A percentile compares a stretch with the other conserved stretches of the same genome.
phyloP scores from a whole-genome alignment of 2,113 vertebrate genomes.

The Typhlomys cinereus region DNA sequence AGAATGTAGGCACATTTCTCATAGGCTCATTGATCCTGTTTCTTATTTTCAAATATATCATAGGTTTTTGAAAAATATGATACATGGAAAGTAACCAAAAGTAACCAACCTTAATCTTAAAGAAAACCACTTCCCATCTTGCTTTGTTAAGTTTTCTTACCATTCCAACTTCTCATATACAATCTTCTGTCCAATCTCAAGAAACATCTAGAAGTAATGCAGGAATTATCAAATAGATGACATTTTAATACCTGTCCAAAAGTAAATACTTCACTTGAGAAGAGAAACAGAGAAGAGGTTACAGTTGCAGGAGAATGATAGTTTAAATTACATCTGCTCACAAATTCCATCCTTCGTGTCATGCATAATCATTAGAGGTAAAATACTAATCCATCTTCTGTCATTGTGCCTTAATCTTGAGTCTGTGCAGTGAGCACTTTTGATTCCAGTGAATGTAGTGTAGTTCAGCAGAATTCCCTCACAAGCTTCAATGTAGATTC shows the following conservation, averaged over 20 bases:
- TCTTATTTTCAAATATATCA: background rate
- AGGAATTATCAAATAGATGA: slow-evolving; percentile 43
- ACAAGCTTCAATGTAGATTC: background rate
- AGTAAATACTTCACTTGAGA: slow-evolving; percentile 56
- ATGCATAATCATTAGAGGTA: background rate
- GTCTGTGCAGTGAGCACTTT: background rate
- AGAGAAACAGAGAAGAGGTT: background rate
- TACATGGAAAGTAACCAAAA: background rate
- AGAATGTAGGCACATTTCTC: background rate
- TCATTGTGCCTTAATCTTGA: background rate
- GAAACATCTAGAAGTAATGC: background rate
- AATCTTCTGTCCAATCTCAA: background rate
- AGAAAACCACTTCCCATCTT: background rate
- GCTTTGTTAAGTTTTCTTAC: background rate
- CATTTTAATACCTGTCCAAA: slow-evolving; percentile 13
- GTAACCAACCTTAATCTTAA: background rate
- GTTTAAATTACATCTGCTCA: background rate
- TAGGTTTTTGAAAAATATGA: background rate
- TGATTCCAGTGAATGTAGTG: background rate
- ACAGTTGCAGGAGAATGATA: background rate
- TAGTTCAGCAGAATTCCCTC: background rate
- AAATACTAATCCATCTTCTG: background rate
- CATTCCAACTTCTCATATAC: background rate
- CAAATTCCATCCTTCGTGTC: background rate
- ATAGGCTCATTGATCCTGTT: background rate